Conservation (phyloP, 1,140 invertebrate species). For the Elymnias hypermnestra region DNA sequence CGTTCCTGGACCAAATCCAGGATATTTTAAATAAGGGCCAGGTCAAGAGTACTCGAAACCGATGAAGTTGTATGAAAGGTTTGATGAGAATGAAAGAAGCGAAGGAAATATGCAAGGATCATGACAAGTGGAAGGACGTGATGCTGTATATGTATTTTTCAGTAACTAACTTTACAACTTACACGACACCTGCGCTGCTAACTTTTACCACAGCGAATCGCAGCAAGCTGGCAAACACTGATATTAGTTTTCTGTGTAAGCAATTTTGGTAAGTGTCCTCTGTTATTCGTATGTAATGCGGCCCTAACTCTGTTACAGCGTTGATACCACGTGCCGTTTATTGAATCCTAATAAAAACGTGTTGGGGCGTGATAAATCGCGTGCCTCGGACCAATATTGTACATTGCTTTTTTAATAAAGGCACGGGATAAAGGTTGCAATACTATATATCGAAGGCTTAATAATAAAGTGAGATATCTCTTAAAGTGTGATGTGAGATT, state of each 20-base stretch:
- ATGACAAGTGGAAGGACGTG: no score
- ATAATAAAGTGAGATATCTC: neutral
- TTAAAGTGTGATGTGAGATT: no score
- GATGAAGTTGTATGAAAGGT: no score
- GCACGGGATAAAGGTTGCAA: neutral
- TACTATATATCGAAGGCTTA: neutral
- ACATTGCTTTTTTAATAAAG: slow-evolving; percentile 6
- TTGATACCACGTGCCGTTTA: slow-evolving; percentile 53
- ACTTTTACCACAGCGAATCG: slow-evolving; percentile 28
- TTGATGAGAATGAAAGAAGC: no score
- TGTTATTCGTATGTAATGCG: slow-evolving; percentile 60
- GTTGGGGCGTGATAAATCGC: slow-evolving; percentile 29
- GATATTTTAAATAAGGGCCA: no score
- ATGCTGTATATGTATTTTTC: no score
- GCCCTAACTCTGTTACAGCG: slow-evolving; percentile 35
- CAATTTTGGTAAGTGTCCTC: slow-evolving; percentile 71
- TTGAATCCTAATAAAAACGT: slow-evolving; percentile 59
- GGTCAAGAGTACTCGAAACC: no score
- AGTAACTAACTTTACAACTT: no score
- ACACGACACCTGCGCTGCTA: no score
- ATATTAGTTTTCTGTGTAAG: slow-evolving; percentile 74
- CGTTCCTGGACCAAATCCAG: no score
- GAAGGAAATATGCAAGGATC: no score
- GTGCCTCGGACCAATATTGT: slow-evolving; percentile 2
- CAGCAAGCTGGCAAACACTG: slow-evolving; percentile 66